phyloP scores from a whole-genome alignment of 2,797 vertebrate genomes.

The Pseudochaenichthys georgianus region DNA sequence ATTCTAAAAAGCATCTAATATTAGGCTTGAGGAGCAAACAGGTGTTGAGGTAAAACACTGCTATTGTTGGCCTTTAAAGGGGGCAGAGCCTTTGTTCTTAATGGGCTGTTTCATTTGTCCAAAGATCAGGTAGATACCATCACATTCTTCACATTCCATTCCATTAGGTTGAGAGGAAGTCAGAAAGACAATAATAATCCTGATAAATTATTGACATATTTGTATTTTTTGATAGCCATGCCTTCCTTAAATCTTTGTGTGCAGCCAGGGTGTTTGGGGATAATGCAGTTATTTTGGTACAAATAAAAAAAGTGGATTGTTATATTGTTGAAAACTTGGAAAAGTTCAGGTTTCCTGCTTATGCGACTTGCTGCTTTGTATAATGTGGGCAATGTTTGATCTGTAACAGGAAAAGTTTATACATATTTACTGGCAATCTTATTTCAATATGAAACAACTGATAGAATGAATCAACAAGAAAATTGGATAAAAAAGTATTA shows the following conservation, averaged over 20 bases:
- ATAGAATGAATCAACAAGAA: background rate
- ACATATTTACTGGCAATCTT: background rate
- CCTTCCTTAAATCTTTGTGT: background rate
- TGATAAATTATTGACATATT: background rate
- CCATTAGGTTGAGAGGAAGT: constrained; percentile 2
- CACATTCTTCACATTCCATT: constrained; percentile 56
- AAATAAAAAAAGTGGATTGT: background rate
- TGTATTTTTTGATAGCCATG: background rate
- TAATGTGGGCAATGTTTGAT: background rate
- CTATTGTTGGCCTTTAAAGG: constrained; percentile 49
- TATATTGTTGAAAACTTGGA: background rate
- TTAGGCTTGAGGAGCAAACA: constrained; percentile 55
- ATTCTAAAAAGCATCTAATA: constrained; percentile 25
- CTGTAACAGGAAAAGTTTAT: background rate
- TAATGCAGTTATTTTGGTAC: background rate
- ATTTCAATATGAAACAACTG: background rate
- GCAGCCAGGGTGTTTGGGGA: background rate
- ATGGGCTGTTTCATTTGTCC: constrained; percentile 26
- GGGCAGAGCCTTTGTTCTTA: constrained; percentile 48
- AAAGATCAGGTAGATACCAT: constrained; percentile 28
- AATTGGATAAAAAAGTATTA: background rate
- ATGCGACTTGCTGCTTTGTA: background rate
- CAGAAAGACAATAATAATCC: background rate
- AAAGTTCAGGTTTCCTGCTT: background rate
- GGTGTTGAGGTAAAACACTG: constrained; percentile 54